Base-by-base conservation (phyloP, 2,113 vertebrate genomes). In the Epinephelus fuscoguttatus region DNA sequence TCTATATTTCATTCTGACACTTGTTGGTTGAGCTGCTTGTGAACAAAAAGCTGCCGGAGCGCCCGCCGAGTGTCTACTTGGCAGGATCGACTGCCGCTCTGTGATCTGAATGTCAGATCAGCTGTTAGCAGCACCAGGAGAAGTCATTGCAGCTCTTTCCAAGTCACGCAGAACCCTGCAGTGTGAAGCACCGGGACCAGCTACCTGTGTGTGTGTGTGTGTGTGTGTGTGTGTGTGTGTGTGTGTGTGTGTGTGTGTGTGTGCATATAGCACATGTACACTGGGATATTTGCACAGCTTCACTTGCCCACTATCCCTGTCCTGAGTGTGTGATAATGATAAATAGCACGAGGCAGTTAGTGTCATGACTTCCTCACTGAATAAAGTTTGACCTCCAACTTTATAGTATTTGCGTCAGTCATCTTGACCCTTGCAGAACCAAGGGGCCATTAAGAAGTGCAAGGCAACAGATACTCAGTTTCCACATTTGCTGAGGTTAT, bases 61-160 rank as follows among this genome's bases (percentile, higher is more conserved):
- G 18, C 55, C 3, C 9, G 2, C 52, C 3, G 45, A 67, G 79
- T 56, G 57, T 45, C 15, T 4, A 25, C 40, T 70, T 5, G 61
- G 75, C 68, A 60, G 19, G 55, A 55, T 23, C 2, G n/a, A 19
- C 40, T 8, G 37, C 33, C 18, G 45, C 70, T 73, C 56, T 89
- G 80, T 83, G 83, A 85, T 85, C 75, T 70, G 80, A 80, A 73
- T 85, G 68, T 47, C 33, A 49, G 60, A 68, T 80, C 67, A 75
- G 25, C 42, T 33, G 73, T 84, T 87, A 82, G 62, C 52, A 1
- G 67, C 69, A 30, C 70, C 75, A 67, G 75, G 52, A 78, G 68
- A 68, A 83, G 78, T 68, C 68, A 47, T n/a, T 21, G 75, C 42
- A 60, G 67, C 72, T 69, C 80, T 68, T 83, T 80, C 45, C 63